phyloP scores from a whole-genome alignment of 2,888 invertebrate genomes.

The Euclidia mi region DNA sequence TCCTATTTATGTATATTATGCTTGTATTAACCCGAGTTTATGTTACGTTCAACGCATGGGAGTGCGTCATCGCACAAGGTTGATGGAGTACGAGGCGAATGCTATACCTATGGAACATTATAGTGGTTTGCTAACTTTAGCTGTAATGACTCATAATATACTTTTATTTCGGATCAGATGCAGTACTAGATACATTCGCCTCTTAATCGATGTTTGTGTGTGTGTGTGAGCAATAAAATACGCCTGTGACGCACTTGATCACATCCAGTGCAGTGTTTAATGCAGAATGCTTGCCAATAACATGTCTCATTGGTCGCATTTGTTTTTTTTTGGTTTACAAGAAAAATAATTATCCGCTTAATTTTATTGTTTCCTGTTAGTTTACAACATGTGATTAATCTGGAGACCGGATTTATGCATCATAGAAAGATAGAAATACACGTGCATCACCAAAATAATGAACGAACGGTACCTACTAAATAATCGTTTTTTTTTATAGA shows the following conservation, averaged over 20 bases:
- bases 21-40: not conserved
- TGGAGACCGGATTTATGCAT: no score
- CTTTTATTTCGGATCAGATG: conserved; percentile 1
- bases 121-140: conserved; percentile 14
- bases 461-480: no score
- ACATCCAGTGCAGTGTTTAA: not conserved
- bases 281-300: not conserved
- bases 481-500: no score
- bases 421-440: no score
- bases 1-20: no score
- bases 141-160: conserved; percentile 10
- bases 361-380: no score
- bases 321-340: not conserved
- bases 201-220: not conserved
- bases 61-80: not conserved
- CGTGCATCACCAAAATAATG: no score
- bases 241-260: conserved; percentile 3
- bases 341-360: no score
- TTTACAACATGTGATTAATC: no score
- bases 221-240: not conserved
- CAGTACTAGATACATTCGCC: conserved; percentile 1
- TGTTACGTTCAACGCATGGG: not conserved
- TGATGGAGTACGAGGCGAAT: not conserved
- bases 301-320: not conserved
- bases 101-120: conserved; percentile 9